Evolutionary conservation across 2,113 vertebrate species (phyloP).

Genomic region (Ceyx cyanopectus): DNA sequence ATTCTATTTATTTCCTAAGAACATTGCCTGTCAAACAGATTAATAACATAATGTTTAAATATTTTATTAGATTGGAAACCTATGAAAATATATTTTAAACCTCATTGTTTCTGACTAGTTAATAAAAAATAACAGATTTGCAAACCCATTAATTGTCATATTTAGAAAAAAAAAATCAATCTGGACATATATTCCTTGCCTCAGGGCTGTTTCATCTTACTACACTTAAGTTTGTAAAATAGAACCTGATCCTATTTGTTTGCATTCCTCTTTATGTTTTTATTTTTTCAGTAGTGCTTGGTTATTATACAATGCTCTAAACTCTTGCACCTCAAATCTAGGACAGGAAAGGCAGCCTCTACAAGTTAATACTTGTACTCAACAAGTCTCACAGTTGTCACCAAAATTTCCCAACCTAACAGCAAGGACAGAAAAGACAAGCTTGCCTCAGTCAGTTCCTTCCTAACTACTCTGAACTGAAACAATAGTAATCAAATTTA

Average conservation of each 20-base stretch:
- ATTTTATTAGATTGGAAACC: constrained; percentile 23
- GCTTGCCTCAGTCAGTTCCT: neutral
- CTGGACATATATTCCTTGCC: constrained; percentile 19
- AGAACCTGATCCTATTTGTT: neutral
- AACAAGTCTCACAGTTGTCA: neutral
- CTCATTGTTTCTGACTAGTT: constrained; percentile 30
- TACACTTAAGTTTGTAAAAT: constrained; percentile 9
- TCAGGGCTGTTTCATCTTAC: constrained; percentile 51
- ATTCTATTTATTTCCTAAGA: constrained; percentile 41
- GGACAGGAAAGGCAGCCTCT: constrained; percentile 2
- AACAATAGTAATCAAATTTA: neutral
- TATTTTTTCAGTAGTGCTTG: neutral
- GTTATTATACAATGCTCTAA: neutral
- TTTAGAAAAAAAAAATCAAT: constrained; percentile 54
- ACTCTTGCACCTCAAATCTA: neutral
- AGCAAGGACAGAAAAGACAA: constrained; percentile 7
- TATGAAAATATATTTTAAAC: constrained; percentile 49
- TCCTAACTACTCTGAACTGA: neutral
- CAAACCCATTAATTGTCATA: constrained; percentile 45
- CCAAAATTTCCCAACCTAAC: constrained; percentile 11
- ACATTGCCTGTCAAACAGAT: constrained; percentile 2
- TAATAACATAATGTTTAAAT: neutral
- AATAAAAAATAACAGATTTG: constrained; percentile 8
- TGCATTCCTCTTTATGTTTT: constrained; percentile 18
- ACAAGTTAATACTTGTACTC: neutral